These are phyloP conservation scores for Oreochromis spilurus DNA, from an alignment of 2,113 vertebrate species.

Conservation along the genomic window DNA sequence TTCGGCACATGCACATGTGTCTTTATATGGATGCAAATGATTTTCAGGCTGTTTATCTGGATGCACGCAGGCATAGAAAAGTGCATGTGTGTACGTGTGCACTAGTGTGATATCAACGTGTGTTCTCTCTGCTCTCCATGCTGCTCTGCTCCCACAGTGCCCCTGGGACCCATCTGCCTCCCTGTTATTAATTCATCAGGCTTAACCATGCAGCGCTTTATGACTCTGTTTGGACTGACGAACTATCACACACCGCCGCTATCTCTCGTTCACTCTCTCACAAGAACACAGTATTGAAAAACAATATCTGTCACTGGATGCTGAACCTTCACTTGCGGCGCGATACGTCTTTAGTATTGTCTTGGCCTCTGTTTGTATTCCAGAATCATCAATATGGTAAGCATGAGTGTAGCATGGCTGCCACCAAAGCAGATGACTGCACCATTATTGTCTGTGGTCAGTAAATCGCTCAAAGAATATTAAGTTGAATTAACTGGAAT, in stretches of 20 bases:
- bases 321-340: slow-evolving; percentile 13
- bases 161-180: slow-evolving; percentile 78
- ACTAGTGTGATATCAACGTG: slow-evolving; percentile 19
- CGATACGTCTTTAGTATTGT: background rate
- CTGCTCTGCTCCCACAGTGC: slow-evolving; percentile 69
- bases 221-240: slow-evolving; percentile 75
- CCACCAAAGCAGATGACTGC: background rate
- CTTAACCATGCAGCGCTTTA: slow-evolving; percentile 78
- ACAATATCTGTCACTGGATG: slow-evolving; percentile 56
- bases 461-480: slow-evolving; percentile 6
- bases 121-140: slow-evolving; percentile 49
- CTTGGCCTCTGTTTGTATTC: background rate
- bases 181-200: slow-evolving; percentile 80
- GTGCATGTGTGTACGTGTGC: slow-evolving; percentile 7
- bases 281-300: slow-evolving; percentile 33
- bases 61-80: background rate
- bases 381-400: background rate
- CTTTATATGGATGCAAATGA: slow-evolving; percentile 35
- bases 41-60: slow-evolving; percentile 9
- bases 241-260: slow-evolving; percentile 67
- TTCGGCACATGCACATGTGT: background rate
- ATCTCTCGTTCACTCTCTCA: slow-evolving; percentile 12
- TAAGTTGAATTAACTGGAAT: background rate
- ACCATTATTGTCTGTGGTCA: background rate
- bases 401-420: background rate